These are phyloP conservation scores for Apomyelois bistriatella DNA, from an alignment of 2,888 invertebrate genomes.

Conservation along the genomic window DNA sequence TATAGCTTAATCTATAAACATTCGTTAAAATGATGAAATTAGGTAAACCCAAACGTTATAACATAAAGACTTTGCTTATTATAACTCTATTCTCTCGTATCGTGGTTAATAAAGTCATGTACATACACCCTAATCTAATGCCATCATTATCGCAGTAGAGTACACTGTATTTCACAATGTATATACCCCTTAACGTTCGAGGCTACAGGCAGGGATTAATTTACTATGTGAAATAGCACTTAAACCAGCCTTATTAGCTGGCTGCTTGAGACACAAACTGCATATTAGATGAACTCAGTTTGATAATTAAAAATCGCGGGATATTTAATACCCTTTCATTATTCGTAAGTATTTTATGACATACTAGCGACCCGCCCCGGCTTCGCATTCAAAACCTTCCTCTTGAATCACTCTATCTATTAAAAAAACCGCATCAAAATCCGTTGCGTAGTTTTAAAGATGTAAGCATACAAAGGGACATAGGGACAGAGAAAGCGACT, in stretches of 20 bases:
- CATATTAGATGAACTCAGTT: conserved; percentile 1
- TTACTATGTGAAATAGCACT: conserved; percentile 37
- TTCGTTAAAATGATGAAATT: too few relatives aligned
- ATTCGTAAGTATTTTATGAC: too few relatives aligned
- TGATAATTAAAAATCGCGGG: background rate
- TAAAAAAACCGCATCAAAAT: too few relatives aligned
- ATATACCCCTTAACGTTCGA: background rate
- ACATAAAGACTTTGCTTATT: too few relatives aligned
- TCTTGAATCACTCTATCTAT: too few relatives aligned
- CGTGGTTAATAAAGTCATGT: background rate
- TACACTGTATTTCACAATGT: background rate
- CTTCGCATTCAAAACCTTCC: too few relatives aligned
- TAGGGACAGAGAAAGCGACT: too few relatives aligned
- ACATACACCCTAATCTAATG: background rate
- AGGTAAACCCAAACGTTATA: too few relatives aligned
- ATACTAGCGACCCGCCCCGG: too few relatives aligned
- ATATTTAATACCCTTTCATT: background rate
- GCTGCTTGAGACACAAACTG: conserved; percentile 10
- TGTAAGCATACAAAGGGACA: too few relatives aligned
- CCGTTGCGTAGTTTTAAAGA: too few relatives aligned
- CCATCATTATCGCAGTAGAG: background rate
- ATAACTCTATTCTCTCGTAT: background rate
- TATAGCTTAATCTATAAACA: too few relatives aligned
- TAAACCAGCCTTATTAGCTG: conserved; percentile 26
- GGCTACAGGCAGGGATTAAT: conserved; percentile 34